phyloP scores from a whole-genome alignment of 2,888 invertebrate genomes.

The Automeris io region DNA sequence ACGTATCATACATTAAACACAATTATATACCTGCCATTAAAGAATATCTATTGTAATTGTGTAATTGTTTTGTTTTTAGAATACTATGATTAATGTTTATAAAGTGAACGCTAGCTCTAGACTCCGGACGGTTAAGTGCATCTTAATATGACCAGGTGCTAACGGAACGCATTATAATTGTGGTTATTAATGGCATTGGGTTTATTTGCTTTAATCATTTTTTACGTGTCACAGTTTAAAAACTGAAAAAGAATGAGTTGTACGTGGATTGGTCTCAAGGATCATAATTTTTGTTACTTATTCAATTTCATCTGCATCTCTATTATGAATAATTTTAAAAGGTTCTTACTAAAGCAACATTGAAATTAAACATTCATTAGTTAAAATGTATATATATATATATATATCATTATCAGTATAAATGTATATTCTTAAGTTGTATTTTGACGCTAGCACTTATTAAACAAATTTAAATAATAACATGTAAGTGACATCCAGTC shows the following conservation, averaged over 20 bases:
- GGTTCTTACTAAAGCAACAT: background rate
- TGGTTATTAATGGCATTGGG: conserved; percentile 43
- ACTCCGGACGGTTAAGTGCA: conserved; percentile 33
- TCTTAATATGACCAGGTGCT: conserved; percentile 35
- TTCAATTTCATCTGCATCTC: conserved; percentile 11
- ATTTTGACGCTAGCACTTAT: background rate
- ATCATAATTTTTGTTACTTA: conserved; percentile 42
- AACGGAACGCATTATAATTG: conserved; percentile 42
- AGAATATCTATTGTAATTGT: conserved; percentile 14
- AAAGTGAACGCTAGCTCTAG: conserved; percentile 25
- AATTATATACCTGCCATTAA: background rate
- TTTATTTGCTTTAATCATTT: conserved; percentile 50
- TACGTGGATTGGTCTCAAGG: conserved; percentile 45
- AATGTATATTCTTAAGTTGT: background rate
- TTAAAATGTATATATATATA: too few species aligned
- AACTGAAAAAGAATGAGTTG: conserved; percentile 63
- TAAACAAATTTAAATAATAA: too few species aligned
- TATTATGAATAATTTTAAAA: conserved; percentile 2
- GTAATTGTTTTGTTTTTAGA: conserved; percentile 24
- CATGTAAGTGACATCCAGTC: too few species aligned
- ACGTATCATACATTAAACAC: conserved; percentile 11
- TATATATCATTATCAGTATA: too few species aligned
- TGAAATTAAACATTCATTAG: background rate
- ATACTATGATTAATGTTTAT: conserved; percentile 37
- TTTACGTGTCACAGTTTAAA: conserved; percentile 50